Percentiles rank a stretch among this genome's conserved stretches.
Evolutionary conservation across 2,888 invertebrate genomes (phyloP).

Genomic region (Gibbula magus): DNA sequence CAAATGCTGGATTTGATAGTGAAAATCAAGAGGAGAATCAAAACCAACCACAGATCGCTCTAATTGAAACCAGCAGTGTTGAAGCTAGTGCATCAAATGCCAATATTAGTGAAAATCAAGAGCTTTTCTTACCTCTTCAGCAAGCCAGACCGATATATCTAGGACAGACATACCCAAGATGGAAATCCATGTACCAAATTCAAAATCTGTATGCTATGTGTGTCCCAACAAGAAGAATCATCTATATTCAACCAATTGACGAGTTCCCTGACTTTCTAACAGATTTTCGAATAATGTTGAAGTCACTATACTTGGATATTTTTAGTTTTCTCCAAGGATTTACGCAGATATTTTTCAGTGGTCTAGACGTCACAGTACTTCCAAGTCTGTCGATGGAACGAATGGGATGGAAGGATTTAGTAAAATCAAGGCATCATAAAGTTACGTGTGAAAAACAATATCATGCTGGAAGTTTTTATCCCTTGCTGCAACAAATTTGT

Average conservation of each 20-base stretch:
- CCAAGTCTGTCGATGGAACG: slow-evolving; percentile 48
- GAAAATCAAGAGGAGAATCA: neutral
- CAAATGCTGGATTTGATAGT: neutral
- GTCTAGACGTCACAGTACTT: slow-evolving; percentile 56
- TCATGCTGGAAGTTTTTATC: slow-evolving; percentile 61
- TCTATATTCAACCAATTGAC: slow-evolving; percentile 68
- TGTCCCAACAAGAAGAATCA: slow-evolving; percentile 46
- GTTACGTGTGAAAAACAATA: slow-evolving; percentile 64
- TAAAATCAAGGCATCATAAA: slow-evolving; percentile 52
- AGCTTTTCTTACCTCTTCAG: slow-evolving; percentile 46
- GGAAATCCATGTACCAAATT: slow-evolving; percentile 59
- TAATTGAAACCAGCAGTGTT: neutral
- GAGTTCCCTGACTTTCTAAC: slow-evolving; percentile 65
- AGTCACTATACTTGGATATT: slow-evolving; percentile 42
- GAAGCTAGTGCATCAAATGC: neutral
- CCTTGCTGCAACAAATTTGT: slow-evolving; percentile 48
- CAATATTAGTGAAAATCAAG: neutral
- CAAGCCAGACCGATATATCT: slow-evolving; percentile 46
- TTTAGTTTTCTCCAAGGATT: slow-evolving; percentile 63
- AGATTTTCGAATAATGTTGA: slow-evolving; percentile 46
- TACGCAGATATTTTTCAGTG: slow-evolving; percentile 62
- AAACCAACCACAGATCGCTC: too few species aligned
- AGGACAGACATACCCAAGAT: slow-evolving; percentile 65
- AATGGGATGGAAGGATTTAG: slow-evolving; percentile 48
- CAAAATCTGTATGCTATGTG: slow-evolving; percentile 51